Conservation (phyloP, 2,797 vertebrate species). For the Lycodopsis pacificus region DNA sequence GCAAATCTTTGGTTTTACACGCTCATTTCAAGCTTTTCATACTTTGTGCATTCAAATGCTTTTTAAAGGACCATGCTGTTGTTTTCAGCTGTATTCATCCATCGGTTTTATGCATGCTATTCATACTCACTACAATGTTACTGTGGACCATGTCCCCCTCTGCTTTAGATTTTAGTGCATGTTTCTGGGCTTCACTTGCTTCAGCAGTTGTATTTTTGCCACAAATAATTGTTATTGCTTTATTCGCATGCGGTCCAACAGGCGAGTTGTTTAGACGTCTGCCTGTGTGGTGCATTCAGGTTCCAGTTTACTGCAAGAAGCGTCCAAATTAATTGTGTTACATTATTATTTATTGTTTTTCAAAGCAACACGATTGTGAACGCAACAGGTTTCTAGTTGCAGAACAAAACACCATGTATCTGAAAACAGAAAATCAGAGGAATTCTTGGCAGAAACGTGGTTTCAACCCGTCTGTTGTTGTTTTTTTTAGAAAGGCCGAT, state of each 20-base stretch:
- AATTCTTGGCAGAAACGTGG: background rate
- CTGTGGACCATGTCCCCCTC: background rate
- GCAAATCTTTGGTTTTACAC: background rate
- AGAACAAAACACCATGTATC: background rate
- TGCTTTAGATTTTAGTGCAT: background rate
- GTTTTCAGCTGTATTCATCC: background rate
- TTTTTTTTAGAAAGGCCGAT: background rate
- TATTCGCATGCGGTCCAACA: background rate
- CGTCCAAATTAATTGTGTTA: too few species aligned
- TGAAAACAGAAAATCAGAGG: background rate
- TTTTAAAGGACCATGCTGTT: background rate
- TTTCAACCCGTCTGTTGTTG: background rate
- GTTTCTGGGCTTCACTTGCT: background rate
- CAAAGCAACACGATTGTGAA: too few species aligned
- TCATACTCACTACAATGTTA: background rate
- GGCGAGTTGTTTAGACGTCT: background rate
- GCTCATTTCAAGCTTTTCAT: background rate
- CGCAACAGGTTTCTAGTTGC: background rate
- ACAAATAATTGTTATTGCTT: background rate
- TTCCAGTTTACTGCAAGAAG: background rate
- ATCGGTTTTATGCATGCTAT: background rate
- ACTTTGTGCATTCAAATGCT: background rate
- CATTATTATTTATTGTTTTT: too few species aligned
- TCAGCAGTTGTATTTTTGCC: background rate
- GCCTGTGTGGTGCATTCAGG: background rate